Percentiles rank a stretch among this genome's conserved stretches.
Conservation (phyloP, 1,140 invertebrate genomes). For the Drosophila santomea region DNA sequence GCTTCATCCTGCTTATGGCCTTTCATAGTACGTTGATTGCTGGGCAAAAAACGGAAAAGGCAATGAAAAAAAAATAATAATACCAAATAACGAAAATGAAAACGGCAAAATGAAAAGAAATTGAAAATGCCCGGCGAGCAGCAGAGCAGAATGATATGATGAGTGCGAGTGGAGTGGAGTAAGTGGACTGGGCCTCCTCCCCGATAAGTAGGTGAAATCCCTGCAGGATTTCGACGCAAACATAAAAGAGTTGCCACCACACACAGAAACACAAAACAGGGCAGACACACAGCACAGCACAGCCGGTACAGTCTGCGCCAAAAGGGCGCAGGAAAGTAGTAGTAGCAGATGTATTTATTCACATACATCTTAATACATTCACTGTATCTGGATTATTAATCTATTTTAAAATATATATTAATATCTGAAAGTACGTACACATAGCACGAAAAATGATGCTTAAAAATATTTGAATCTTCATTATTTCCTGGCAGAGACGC, state of each 20-base stretch:
- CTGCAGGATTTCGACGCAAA: slow-evolving; percentile 35
- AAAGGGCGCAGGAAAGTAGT: background rate
- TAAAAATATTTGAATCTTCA: background rate
- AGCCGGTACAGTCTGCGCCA: background rate
- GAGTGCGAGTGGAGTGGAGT: slow-evolving; percentile 3
- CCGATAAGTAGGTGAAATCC: slow-evolving; percentile 46
- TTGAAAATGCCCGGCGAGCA: slow-evolving; percentile 57
- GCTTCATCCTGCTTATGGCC: slow-evolving; percentile 42
- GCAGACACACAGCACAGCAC: slow-evolving; percentile 8
- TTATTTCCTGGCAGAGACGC: background rate
- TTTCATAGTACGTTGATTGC: slow-evolving; percentile 59
- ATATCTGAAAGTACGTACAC: too few relatives aligned
- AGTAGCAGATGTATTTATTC: background rate
- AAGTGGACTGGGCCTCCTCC: background rate
- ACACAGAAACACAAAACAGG: slow-evolving; percentile 24
- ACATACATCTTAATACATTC: background rate
- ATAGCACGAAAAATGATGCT: too few relatives aligned
- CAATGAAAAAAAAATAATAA: slow-evolving; percentile 1
- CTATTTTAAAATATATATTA: too few relatives aligned
- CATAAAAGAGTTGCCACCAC: slow-evolving; percentile 47
- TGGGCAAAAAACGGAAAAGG: slow-evolving; percentile 23
- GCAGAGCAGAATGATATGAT: slow-evolving; percentile 64
- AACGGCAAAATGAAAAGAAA: slow-evolving; percentile 42
- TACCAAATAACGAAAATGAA: slow-evolving; percentile 34
- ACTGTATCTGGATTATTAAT: too few relatives aligned